A percentile compares a stretch with the other conserved stretches of the same genome.
Evolutionary conservation across 2,113 vertebrate genomes (phyloP).

Genomic region (Xenotilapia leptura): DNA sequence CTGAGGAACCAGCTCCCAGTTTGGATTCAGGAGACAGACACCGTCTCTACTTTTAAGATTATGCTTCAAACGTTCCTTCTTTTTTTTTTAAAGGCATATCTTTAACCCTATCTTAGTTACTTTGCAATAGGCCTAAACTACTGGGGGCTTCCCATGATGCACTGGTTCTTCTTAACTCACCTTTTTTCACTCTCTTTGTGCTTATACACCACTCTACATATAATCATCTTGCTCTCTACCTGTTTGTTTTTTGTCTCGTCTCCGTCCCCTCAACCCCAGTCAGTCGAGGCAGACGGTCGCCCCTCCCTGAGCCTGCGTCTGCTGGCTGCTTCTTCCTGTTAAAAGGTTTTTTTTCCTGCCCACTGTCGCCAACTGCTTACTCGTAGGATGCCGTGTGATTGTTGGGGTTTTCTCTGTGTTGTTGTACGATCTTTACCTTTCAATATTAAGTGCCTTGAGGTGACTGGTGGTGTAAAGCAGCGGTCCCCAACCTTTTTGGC

Average conservation of each 20-base stretch:
- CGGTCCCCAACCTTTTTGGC: rapidly evolving
- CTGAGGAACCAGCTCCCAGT: background rate
- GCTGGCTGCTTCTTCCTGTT: background rate
- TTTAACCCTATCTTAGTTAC: background rate
- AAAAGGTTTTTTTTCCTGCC: rapidly evolving
- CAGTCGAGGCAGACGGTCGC: rapidly evolving
- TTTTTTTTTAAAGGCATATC: background rate
- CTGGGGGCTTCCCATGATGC: background rate
- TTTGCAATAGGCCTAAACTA: background rate
- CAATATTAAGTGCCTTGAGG: background rate
- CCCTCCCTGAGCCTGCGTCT: background rate
- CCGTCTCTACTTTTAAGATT: rapidly evolving
- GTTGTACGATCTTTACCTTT: background rate
- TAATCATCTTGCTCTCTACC: background rate
- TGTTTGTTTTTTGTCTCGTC: background rate
- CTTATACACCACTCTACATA: background rate
- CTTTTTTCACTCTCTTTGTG: background rate
- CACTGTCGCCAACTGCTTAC: background rate
- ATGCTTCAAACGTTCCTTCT: background rate
- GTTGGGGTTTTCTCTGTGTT: background rate
- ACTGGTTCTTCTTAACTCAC: background rate
- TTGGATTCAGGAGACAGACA: background rate
- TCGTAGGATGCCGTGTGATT: background rate
- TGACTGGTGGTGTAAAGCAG: background rate
- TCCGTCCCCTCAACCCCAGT: background rate